Evolutionary conservation across 2,797 vertebrate genomes (phyloP).

Genomic region (Manis javanica): DNA sequence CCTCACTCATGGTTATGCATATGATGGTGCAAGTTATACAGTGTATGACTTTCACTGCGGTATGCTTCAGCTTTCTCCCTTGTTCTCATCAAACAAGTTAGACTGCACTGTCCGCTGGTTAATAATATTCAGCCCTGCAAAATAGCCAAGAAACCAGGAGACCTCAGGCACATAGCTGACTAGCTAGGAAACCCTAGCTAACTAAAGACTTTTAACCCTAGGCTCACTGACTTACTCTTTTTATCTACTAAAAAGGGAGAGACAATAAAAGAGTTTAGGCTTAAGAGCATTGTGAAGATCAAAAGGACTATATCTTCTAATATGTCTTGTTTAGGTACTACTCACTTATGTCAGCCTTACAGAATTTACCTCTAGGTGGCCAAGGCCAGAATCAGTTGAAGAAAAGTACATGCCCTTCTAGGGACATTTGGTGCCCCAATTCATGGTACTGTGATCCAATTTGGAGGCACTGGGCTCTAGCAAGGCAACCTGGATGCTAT

Average conservation of each 20-base stretch:
- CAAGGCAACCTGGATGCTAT: slow-evolving; percentile 17
- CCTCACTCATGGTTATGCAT: neutral
- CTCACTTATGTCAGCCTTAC: neutral
- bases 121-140: slow-evolving; percentile 16
- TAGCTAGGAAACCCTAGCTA: neutral
- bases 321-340: slow-evolving; percentile 21
- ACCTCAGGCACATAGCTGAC: neutral
- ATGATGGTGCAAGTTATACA: neutral
- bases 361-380: neutral
- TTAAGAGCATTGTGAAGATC: neutral
- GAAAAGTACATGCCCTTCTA: slow-evolving; percentile 9
- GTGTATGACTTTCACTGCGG: neutral
- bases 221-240: neutral
- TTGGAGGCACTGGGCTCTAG: neutral
- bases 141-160: slow-evolving; percentile 38
- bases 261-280: slow-evolving; percentile 2
- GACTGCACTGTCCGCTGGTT: neutral
- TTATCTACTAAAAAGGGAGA: neutral
- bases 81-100: neutral
- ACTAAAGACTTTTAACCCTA: slow-evolving; percentile 15
- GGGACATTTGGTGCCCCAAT: neutral
- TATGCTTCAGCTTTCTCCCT: neutral
- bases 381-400: slow-evolving; percentile 25
- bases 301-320: neutral
- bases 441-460: neutral